Evolutionary conservation across 35 echinoderm and acorn worm species (phyloP).

Genomic region (Hemicentrotus pulcherrimus): DNA sequence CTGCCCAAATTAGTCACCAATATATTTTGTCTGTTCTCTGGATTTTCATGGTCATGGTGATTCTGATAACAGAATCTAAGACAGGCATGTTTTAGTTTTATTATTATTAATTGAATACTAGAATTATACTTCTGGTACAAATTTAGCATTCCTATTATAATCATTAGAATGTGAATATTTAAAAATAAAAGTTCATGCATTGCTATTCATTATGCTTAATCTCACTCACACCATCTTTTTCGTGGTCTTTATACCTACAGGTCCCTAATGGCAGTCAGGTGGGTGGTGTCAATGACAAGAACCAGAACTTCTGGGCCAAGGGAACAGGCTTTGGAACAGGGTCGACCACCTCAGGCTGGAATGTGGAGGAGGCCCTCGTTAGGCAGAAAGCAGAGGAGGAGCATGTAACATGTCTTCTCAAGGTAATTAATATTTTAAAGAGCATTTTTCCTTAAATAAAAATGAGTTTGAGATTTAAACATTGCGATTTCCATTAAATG

Average conservation of each 20-base stretch:
- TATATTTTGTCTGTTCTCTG: too few relatives aligned
- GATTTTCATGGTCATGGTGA: too few relatives aligned
- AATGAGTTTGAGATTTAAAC: too few relatives aligned
- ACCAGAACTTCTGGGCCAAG: conserved; percentile 97
- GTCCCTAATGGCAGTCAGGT: not conserved
- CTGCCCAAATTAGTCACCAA: too few relatives aligned
- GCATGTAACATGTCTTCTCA: conserved; percentile 93
- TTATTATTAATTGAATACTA: too few relatives aligned
- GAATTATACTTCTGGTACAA: not conserved
- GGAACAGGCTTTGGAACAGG: conserved; percentile 97
- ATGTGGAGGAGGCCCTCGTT: conserved; percentile 93
- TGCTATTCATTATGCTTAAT: not conserved
- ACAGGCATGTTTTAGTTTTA: not conserved
- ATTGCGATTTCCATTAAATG: too few relatives aligned
- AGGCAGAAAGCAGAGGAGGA: conserved; percentile 97
- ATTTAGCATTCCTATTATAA: not conserved
- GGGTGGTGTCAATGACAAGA: conserved; percentile 46
- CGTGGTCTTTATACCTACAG: not conserved
- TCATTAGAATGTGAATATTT: not conserved
- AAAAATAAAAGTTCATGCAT: not conserved
- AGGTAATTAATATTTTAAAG: conserved; percentile 57
- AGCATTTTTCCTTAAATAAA: too few relatives aligned
- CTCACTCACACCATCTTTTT: not conserved
- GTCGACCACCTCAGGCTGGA: conserved; percentile 95
- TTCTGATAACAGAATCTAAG: too few relatives aligned